These are phyloP conservation scores for Diaperis boleti DNA, from an alignment of 2,888 invertebrate genomes.

Conservation along the genomic window DNA sequence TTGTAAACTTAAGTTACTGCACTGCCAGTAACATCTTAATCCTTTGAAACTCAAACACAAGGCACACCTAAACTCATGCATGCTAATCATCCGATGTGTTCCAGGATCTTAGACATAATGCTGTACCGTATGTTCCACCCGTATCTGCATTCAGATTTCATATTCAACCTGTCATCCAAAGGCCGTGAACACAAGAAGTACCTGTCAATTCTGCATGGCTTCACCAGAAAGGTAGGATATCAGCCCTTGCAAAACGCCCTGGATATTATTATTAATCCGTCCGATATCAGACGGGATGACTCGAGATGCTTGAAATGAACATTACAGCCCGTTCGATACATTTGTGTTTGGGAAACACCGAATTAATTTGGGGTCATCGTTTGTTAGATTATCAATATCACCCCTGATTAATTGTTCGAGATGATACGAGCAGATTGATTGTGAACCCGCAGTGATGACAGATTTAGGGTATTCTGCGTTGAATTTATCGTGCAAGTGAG, in stretches of 20 bases:
- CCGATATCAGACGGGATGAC: slow-evolving; percentile 12
- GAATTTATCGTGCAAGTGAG: too few species aligned
- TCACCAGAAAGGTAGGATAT: slow-evolving; percentile 65
- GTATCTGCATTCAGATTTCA: slow-evolving; percentile 66
- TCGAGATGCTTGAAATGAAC: slow-evolving; percentile 29
- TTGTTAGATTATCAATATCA: slow-evolving; percentile 21
- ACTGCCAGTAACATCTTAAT: too few species aligned
- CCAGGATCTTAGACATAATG: slow-evolving; percentile 45
- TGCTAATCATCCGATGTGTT: slow-evolving; percentile 29
- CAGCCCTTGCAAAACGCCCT: slow-evolving; percentile 14
- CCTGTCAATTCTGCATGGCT: slow-evolving; percentile 67
- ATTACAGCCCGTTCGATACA: slow-evolving; percentile 24
- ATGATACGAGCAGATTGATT: slow-evolving; percentile 1
- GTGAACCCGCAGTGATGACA: neutral
- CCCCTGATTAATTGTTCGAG: slow-evolving; percentile 21
- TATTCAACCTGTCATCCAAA: slow-evolving; percentile 63
- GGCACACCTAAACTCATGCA: slow-evolving; percentile 4
- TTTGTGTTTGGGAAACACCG: slow-evolving; percentile 7
- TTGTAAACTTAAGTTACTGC: too few species aligned
- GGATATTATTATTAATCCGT: slow-evolving; percentile 30
- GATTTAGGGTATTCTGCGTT: neutral
- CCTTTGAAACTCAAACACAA: neutral
- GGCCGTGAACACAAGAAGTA: slow-evolving; percentile 65
- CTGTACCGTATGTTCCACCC: slow-evolving; percentile 57
- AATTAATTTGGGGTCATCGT: slow-evolving; percentile 33